Conservation (phyloP, 2,797 vertebrate species). For the Rhinogobio ventralis region DNA sequence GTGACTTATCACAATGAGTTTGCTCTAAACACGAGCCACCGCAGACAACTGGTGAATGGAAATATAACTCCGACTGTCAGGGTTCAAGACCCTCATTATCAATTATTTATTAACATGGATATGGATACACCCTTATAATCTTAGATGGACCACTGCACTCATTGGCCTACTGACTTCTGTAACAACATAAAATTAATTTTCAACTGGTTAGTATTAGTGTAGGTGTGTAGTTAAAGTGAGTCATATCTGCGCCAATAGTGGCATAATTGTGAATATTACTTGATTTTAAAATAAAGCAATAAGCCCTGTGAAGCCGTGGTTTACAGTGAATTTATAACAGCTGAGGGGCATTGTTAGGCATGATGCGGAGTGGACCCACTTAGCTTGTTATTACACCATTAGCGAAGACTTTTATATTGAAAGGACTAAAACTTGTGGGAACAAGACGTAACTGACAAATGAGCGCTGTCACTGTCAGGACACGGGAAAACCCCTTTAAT, state of each 20-base stretch:
- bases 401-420: too few species aligned
- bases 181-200: not conserved
- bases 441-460: too few species aligned
- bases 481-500: too few species aligned
- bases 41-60: not conserved
- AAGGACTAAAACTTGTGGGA: too few species aligned
- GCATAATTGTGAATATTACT: not conserved
- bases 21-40: not conserved
- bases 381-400: too few species aligned
- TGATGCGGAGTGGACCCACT: too few species aligned
- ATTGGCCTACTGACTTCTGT: conserved; percentile 5
- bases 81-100: not conserved
- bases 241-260: not conserved
- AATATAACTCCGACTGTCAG: not conserved
- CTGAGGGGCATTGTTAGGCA: too few species aligned
- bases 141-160: not conserved
- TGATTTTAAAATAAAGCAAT: not conserved
- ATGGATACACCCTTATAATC: conserved; percentile 9
- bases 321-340: too few species aligned
- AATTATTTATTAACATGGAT: conserved; percentile 19
- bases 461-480: too few species aligned
- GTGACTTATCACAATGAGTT: conserved; percentile 14
- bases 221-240: not conserved
- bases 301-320: too few species aligned
- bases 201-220: not conserved